A percentile compares a stretch with the other conserved stretches of the same genome.
phyloP scores from a whole-genome alignment of 2,797 vertebrate genomes.

The Ataeniobius toweri region DNA sequence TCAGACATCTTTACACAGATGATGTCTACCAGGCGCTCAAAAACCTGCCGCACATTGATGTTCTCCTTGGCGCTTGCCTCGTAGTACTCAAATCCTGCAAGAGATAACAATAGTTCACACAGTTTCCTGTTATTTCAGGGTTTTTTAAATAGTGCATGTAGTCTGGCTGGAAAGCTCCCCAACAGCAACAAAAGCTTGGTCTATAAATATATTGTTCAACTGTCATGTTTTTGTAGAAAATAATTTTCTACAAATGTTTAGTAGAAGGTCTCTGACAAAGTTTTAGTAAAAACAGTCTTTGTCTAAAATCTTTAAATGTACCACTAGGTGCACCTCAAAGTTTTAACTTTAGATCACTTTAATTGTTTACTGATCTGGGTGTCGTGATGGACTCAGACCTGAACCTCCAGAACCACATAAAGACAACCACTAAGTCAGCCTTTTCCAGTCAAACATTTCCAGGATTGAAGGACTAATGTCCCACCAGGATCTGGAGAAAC shows the following conservation, averaged over 20 bases:
- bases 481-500: no score
- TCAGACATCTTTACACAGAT: slow-evolving; percentile 98
- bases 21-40: slow-evolving; percentile 94
- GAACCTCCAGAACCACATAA: no score
- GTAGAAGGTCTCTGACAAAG: neutral
- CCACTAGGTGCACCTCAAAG: neutral
- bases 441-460: no score
- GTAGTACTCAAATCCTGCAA: slow-evolving; percentile 92
- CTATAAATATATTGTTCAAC: neutral
- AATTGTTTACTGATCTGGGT: no score
- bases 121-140: neutral
- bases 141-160: no score
- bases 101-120: neutral
- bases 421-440: no score
- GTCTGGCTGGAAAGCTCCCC: neutral
- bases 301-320: neutral
- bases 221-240: neutral
- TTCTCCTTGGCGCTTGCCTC: slow-evolving; percentile 98
- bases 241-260: neutral
- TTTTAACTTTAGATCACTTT: no score
- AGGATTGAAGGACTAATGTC: no score
- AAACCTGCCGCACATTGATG: slow-evolving; percentile 95
- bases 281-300: neutral
- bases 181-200: no score
- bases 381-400: no score